Percentiles rank a stretch among this genome's conserved stretches.
phyloP scores from a whole-genome alignment of 2,113 vertebrate genomes.

The Grammomys surdaster region DNA sequence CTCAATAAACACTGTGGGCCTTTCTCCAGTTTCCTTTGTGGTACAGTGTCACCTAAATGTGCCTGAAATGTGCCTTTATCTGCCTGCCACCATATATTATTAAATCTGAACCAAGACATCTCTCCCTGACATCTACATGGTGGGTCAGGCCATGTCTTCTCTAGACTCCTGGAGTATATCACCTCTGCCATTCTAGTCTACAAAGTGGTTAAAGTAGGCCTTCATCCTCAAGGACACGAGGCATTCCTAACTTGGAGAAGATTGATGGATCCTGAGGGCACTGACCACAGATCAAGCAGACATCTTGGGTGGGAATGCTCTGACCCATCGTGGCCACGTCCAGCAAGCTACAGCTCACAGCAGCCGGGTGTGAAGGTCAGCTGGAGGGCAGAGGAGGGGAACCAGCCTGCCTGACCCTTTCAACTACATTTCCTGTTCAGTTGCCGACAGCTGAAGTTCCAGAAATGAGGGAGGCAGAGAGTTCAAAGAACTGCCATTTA shows the following conservation, averaged over 20 bases:
- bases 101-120: background rate
- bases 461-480: constrained; percentile 65
- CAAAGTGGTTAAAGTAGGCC: background rate
- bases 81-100: no score
- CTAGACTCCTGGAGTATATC: background rate
- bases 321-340: background rate
- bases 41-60: rapidly evolving
- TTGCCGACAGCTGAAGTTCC: constrained; percentile 69
- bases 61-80: background rate
- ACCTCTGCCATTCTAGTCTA: background rate
- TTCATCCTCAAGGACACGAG: background rate
- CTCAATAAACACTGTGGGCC: background rate
- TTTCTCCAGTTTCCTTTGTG: background rate
- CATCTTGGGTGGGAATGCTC: background rate
- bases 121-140: background rate
- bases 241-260: background rate
- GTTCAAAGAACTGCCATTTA: constrained; percentile 81
- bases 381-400: constrained; percentile 25
- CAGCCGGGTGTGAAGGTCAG: constrained; percentile 46
- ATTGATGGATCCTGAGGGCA: background rate
- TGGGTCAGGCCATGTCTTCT: rapidly evolving
- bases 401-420: constrained; percentile 70
- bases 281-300: background rate
- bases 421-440: constrained; percentile 81
- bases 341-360: background rate